These are phyloP conservation scores for Plemyria rubiginata DNA, from an alignment of 2,888 invertebrate species.

Conservation along the genomic window DNA sequence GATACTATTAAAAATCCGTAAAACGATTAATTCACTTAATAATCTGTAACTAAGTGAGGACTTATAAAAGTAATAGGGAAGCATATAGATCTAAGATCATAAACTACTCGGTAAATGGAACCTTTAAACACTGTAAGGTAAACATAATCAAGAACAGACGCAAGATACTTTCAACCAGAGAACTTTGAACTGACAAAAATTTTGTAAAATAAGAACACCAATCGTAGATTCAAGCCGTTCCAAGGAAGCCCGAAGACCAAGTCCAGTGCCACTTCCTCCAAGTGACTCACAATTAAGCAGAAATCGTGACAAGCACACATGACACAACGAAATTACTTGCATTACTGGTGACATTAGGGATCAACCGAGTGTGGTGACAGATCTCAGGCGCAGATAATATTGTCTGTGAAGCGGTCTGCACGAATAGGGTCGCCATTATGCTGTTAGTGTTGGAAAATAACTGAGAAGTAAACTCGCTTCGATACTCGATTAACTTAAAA, in stretches of 20 bases:
- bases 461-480: not conserved
- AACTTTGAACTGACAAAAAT: not conserved
- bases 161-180: not conserved
- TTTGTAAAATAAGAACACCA: not conserved
- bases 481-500: not conserved
- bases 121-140: no score
- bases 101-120: no score
- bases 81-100: no score
- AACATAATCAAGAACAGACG: no score
- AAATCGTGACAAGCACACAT: conserved; percentile 66
- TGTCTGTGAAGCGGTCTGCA: conserved; percentile 40
- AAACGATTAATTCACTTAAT: no score
- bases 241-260: not conserved
- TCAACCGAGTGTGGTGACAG: conserved; percentile 66
- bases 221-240: not conserved
- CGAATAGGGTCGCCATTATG: conserved; percentile 46
- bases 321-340: conserved; percentile 62
- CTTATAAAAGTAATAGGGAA: no score
- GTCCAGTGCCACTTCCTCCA: conserved; percentile 21
- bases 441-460: conserved; percentile 37
- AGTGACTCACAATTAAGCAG: conserved; percentile 56
- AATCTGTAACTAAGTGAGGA: no score
- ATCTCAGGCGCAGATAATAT: conserved; percentile 45
- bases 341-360: conserved; percentile 55
- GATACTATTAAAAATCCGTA: no score